These are phyloP conservation scores for Theristicus caerulescens DNA, from an alignment of 2,113 vertebrate genomes.

Conservation along the genomic window DNA sequence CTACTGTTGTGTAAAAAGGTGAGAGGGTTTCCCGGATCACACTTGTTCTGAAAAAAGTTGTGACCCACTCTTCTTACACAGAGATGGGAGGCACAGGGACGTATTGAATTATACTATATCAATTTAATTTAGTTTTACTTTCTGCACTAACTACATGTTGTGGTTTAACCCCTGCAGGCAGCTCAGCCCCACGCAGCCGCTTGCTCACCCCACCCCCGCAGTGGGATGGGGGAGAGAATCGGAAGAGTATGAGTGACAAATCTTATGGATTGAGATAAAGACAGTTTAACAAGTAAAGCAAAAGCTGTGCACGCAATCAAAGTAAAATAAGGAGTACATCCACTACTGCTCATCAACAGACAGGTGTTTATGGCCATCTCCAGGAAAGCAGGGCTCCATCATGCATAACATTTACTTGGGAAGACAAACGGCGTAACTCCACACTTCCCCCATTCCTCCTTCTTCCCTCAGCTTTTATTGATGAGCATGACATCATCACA, in stretches of 20 bases:
- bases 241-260: neutral
- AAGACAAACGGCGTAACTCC: neutral
- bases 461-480: neutral
- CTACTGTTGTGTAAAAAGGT: neutral
- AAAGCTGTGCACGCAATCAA: accelerated
- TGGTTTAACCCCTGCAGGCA: neutral
- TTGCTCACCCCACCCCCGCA: accelerated
- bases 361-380: neutral
- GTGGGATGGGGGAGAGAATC: neutral
- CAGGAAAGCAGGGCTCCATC: neutral
- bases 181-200: accelerated
- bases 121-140: neutral
- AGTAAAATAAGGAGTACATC: neutral
- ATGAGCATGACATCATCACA: neutral
- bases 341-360: neutral
- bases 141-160: neutral
- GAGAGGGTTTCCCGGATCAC: neutral
- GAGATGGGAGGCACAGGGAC: neutral
- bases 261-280: neutral
- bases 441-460: neutral
- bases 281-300: neutral
- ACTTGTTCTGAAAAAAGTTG: neutral
- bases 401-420: accelerated
- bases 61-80: neutral
- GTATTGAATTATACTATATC: neutral